Conservation (phyloP, 2,113 vertebrate genomes). For the Fulica atra region DNA sequence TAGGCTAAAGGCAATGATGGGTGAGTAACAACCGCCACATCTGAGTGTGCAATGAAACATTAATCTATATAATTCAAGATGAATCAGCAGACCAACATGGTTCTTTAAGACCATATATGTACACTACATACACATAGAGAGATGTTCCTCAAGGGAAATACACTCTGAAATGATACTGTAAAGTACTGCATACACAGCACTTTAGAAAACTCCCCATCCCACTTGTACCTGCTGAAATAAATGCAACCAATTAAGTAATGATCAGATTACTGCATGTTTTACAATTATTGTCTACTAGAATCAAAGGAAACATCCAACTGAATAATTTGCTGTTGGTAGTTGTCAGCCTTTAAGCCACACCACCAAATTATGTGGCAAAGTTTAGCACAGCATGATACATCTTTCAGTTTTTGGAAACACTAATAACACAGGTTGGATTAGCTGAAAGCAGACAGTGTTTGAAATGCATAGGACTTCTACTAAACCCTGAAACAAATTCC, state of each 20-base stretch:
- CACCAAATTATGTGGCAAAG: not conserved
- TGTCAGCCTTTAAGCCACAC: not conserved
- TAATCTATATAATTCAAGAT: not conserved
- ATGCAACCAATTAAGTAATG: not conserved
- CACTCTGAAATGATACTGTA: not conserved
- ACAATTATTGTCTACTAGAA: not conserved
- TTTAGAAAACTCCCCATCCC: not conserved
- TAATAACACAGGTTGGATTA: not conserved
- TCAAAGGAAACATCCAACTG: not conserved
- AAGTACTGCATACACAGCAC: not conserved
- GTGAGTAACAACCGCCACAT: not conserved
- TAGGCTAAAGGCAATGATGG: not conserved
- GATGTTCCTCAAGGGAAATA: not conserved
- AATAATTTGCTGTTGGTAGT: not conserved
- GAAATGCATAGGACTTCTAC: not conserved
- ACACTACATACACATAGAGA: not conserved
- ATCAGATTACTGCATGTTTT: not conserved
- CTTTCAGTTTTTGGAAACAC: not conserved
- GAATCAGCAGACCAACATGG: not conserved
- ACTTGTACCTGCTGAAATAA: not conserved
- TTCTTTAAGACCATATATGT: not conserved
- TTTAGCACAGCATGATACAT: not conserved
- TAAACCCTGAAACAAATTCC: not conserved
- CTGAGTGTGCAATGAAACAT: not conserved
- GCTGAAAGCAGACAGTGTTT: not conserved